phyloP scores from a whole-genome alignment of 2,797 vertebrate genomes.

The Falco novaeseelandiae region DNA sequence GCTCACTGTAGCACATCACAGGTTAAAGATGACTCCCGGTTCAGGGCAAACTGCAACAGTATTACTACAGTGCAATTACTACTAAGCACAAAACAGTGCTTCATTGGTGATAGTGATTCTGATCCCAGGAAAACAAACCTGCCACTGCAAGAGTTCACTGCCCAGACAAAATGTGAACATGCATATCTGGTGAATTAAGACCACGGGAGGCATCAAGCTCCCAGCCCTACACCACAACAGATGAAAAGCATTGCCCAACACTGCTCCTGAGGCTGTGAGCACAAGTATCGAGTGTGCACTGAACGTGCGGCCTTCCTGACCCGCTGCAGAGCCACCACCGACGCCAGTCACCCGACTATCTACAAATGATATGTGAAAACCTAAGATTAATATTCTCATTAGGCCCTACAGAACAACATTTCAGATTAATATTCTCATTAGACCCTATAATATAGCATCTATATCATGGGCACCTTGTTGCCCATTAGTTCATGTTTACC shows the following conservation, averaged over 20 bases:
- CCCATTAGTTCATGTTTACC: neutral
- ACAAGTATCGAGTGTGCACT: neutral
- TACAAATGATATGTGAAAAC: neutral
- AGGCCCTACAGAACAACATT: neutral
- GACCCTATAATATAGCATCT: neutral
- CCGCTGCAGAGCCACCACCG: neutral
- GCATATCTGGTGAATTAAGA: neutral
- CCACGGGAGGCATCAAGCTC: neutral
- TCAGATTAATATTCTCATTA: constrained; percentile 26
- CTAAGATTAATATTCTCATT: constrained; percentile 23
- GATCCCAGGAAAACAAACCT: neutral
- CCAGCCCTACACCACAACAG: neutral
- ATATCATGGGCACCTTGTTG: neutral
- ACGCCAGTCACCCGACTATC: neutral
- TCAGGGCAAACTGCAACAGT: neutral
- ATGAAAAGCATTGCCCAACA: neutral
- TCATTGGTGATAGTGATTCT: neutral
- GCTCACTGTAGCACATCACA: neutral
- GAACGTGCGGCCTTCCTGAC: neutral
- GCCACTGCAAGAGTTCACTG: neutral
- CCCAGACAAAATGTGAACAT: neutral
- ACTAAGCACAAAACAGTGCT: neutral
- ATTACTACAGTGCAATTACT: neutral
- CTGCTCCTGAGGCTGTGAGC: constrained; percentile 3
- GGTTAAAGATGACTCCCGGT: neutral